Conservation (phyloP, 1,140 invertebrate genomes). For the Eriosoma lanigerum region DNA sequence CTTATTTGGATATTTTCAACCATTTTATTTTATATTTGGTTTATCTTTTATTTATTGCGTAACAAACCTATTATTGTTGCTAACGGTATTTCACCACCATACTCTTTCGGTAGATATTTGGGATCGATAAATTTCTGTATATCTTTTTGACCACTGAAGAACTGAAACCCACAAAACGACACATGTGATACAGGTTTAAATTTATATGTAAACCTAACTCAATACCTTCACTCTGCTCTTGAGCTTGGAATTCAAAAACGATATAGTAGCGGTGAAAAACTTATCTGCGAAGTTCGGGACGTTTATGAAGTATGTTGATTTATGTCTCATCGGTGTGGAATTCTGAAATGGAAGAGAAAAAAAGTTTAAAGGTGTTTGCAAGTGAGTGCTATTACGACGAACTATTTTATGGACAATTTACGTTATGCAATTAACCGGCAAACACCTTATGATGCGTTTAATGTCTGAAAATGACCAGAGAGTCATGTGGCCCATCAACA, state of each 20-base stretch:
- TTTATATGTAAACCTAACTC: background rate
- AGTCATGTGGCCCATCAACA: conserved; percentile 78
- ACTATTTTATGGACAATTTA: background rate
- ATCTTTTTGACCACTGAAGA: conserved; percentile 71
- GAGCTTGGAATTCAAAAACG: conserved; percentile 78
- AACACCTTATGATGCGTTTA: conserved; percentile 73
- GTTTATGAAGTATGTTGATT: conserved; percentile 81
- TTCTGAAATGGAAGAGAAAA: conserved; percentile 63
- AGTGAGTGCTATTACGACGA: background rate
- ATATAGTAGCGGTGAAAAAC: conserved; percentile 76
- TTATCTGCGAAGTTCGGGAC: conserved; percentile 74
- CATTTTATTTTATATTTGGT: too few species aligned
- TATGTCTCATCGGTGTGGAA: conserved; percentile 84
- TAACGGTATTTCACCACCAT: conserved; percentile 76
- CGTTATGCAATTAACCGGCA: conserved; percentile 63
- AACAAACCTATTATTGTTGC: conserved; percentile 71
- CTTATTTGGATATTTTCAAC: too few species aligned
- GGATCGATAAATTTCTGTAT: conserved; percentile 70
- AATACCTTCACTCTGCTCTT: conserved; percentile 72
- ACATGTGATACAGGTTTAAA: background rate
- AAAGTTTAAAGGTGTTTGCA: background rate
- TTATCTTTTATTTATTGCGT: background rate
- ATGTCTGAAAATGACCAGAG: conserved; percentile 80
- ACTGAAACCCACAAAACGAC: conserved; percentile 61
- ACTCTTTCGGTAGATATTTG: conserved; percentile 80